Conservation (phyloP, 1,140 invertebrate species). For the Muscidifurax raptorellus region DNA sequence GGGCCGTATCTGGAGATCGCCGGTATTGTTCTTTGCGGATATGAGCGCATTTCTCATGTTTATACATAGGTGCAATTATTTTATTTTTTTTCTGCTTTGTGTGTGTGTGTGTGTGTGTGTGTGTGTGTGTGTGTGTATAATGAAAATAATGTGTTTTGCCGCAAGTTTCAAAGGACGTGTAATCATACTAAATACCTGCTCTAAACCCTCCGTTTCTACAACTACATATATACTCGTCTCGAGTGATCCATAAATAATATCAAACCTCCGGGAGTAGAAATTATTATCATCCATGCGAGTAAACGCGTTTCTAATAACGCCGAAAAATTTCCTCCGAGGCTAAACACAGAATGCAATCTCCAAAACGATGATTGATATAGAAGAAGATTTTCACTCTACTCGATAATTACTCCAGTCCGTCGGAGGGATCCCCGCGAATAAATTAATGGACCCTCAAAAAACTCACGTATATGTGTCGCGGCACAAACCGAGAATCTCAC, state of each 20-base stretch:
- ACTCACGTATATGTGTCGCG: not conserved
- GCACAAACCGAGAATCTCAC: not conserved
- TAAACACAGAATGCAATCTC: not conserved
- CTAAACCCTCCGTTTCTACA: not conserved
- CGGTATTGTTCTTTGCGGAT: slow-evolving; percentile 5
- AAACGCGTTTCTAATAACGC: slow-evolving; percentile 17
- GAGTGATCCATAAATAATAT: slow-evolving; percentile 33
- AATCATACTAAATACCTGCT: too few species aligned
- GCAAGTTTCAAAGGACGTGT: not conserved
- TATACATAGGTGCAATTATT: not conserved
- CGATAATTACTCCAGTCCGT: not conserved
- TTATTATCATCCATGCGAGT: slow-evolving; percentile 38
- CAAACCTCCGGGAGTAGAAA: not conserved
- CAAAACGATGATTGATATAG: slow-evolving; percentile 42
- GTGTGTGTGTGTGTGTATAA: too few species aligned
- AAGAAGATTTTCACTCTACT: slow-evolving; percentile 14
- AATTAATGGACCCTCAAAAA: slow-evolving; percentile 32
- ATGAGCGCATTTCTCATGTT: not conserved
- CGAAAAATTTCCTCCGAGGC: slow-evolving; percentile 8
- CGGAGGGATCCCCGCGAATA: too few species aligned
- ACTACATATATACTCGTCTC: too few species aligned
- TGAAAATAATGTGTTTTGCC: not conserved
- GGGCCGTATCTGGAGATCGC: not conserved
- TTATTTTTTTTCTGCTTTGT: too few species aligned
- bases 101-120: too few species aligned